Evolutionary conservation across 2,888 invertebrate species (phyloP).

Genomic region (Drosophila sordidula): DNA sequence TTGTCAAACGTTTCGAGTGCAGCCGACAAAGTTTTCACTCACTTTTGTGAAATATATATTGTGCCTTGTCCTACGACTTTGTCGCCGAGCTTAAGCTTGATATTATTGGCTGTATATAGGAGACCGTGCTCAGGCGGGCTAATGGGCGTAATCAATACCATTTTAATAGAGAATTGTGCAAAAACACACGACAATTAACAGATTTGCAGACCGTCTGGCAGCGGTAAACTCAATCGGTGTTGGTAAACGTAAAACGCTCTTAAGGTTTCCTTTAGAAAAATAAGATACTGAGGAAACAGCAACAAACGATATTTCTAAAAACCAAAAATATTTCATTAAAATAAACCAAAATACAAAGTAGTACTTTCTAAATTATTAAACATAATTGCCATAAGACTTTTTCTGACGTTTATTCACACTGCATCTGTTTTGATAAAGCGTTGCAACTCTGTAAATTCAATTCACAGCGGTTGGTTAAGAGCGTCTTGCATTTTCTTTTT

Average conservation of each 20-base stretch:
- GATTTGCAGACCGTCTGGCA: conserved; percentile 52
- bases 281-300: not conserved
- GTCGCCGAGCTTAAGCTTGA: conserved; percentile 82
- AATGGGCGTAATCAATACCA: conserved; percentile 83
- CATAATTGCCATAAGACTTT: not conserved
- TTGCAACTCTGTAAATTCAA: conserved; percentile 58
- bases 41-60: conserved; percentile 84
- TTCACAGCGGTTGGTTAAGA: conserved; percentile 59
- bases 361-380: not conserved
- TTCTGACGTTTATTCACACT: conserved; percentile 38
- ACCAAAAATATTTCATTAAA: not conserved
- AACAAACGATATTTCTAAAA: not conserved
- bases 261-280: too few species aligned
- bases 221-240: conserved; percentile 43
- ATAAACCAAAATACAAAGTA: not conserved
- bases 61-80: conserved; percentile 80
- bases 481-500: conserved; percentile 44
- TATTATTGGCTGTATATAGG: conserved; percentile 80
- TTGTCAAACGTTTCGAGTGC: conserved; percentile 8
- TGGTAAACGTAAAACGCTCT: conserved; percentile 19
- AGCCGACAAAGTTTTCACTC: conserved; percentile 35
- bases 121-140: conserved; percentile 81
- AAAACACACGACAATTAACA: conserved; percentile 48
- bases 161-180: conserved; percentile 64
- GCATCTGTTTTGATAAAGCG: conserved; percentile 5